phyloP scores from a whole-genome alignment of 2,797 vertebrate genomes.

The Parauchenoglanis ngamensis region DNA sequence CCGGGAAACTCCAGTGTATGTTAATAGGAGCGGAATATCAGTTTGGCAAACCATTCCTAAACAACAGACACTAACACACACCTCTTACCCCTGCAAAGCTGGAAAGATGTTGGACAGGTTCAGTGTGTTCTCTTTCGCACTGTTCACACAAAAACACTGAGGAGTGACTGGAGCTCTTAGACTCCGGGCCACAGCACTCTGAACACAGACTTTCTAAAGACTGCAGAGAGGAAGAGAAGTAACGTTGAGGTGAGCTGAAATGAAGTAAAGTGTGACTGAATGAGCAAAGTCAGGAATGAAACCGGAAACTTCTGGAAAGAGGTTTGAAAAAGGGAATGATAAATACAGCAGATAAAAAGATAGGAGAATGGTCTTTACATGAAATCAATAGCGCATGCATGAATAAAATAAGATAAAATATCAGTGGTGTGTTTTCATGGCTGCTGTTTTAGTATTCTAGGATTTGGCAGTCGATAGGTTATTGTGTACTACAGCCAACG shows the following conservation, averaged over 20 bases:
- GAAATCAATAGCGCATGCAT: background rate
- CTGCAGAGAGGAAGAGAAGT: slow-evolving; percentile 35
- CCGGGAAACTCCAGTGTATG: background rate
- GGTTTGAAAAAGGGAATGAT: slow-evolving; percentile 10
- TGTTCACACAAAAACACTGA: slow-evolving; percentile 52
- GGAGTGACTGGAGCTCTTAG: slow-evolving; percentile 50
- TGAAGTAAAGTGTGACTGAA: background rate
- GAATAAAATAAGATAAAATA: background rate
- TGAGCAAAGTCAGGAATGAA: background rate
- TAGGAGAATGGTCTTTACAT: background rate
- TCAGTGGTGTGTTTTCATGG: background rate
- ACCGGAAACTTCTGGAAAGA: background rate
- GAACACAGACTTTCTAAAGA: slow-evolving; percentile 50
- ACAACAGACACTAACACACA: slow-evolving; percentile 18
- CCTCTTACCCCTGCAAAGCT: slow-evolving; percentile 55
- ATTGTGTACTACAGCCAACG: background rate
- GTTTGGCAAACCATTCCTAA: background rate
- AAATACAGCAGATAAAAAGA: background rate
- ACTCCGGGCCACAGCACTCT: slow-evolving; percentile 32
- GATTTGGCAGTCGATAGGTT: background rate
- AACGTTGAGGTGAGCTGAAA: background rate
- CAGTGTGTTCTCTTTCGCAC: slow-evolving; percentile 53
- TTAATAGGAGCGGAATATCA: slow-evolving; percentile 3
- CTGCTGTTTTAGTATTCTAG: background rate
- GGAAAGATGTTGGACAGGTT: slow-evolving; percentile 53